Base-by-base conservation (phyloP, 2,797 vertebrate species). In the Hozukius guyotensis region DNA sequence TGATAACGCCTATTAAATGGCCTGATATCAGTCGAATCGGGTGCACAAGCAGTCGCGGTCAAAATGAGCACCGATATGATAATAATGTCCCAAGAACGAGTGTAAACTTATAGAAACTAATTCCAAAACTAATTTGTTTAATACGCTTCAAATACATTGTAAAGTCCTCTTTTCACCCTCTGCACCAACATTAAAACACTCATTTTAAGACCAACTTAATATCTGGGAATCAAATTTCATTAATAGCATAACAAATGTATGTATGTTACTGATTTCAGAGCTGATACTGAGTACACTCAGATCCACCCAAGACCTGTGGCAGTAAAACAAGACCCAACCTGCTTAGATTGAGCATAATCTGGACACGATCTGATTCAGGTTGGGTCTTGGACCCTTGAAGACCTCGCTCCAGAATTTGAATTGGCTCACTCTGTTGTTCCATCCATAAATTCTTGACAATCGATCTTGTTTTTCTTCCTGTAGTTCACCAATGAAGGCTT, bases 381-480 rank as follows among this genome's bases (percentile, higher is more conserved):
- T 3, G 9, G 25, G 46, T 42, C 32, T 59, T 65, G 0, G 42
- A 25, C 13, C 38, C 20, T 3, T 27, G n/a, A 38, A 27, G 70
- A 69, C 49, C 24, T 52, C 20, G 52, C 59, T 71, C 29, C 61
- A 42, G 56, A 71, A 56, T 71, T 66, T 55, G 9, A 46, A 34
- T 42, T 55, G 73, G 70, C 55, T 80, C 34, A 5, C 49, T 67
- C 31, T 57, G 34, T 68, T 64, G 8, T 75, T 82, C 9, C 42
- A 31, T 59, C 38, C 18, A 29, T 71, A 61, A n/a, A 66, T 64
- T 61, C 31, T 71, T 42, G 29, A 62, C 68, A 81, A 24, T 69
- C 27, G 5, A 72, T 82, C 31, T 34, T 75, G 59, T 77, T 80
- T 71, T 75, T 32, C 65, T 24, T 42, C n/a, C 31, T 71, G 78